Conservation (phyloP, 1,140 invertebrate species). For the Bombus waltoni region DNA sequence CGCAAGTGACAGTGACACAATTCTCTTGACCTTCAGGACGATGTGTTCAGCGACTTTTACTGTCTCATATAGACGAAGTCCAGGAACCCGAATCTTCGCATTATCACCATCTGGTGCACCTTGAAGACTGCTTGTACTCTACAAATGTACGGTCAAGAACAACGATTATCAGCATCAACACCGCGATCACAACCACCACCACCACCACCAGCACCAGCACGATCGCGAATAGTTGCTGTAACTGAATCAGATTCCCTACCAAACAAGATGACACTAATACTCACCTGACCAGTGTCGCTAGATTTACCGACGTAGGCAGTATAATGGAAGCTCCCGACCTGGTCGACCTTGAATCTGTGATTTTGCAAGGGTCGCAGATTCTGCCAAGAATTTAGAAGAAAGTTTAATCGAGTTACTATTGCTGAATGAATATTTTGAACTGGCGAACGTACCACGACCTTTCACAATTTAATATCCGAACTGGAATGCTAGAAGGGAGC, state of each 20-base stretch:
- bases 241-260: conserved; percentile 58
- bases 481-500: conserved; percentile 85
- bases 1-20: conserved; percentile 78
- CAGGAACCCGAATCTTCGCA: conserved; percentile 65
- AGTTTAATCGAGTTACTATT: conserved; percentile 76
- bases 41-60: too few relatives aligned
- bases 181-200: conserved; percentile 23
- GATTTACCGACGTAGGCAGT: too few relatives aligned
- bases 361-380: conserved; percentile 66
- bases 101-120: conserved; percentile 62
- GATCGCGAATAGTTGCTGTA: conserved; percentile 45
- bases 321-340: conserved; percentile 74
- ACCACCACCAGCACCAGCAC: not conserved
- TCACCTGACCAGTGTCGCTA: too few relatives aligned
- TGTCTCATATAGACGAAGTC: too few relatives aligned
- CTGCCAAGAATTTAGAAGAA: conserved; percentile 76
- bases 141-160: not conserved
- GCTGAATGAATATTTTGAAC: conserved; percentile 79
- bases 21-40: conserved; percentile 73
- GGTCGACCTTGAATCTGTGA: conserved; percentile 68
- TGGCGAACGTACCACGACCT: conserved; percentile 86
- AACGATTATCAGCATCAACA: conserved; percentile 30
- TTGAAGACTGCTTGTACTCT: conserved; percentile 67
- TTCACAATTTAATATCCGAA: conserved; percentile 87
- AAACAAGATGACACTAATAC: conserved; percentile 41